phyloP scores from a whole-genome alignment of 2,113 vertebrate species.

The Myotis yumanensis region DNA sequence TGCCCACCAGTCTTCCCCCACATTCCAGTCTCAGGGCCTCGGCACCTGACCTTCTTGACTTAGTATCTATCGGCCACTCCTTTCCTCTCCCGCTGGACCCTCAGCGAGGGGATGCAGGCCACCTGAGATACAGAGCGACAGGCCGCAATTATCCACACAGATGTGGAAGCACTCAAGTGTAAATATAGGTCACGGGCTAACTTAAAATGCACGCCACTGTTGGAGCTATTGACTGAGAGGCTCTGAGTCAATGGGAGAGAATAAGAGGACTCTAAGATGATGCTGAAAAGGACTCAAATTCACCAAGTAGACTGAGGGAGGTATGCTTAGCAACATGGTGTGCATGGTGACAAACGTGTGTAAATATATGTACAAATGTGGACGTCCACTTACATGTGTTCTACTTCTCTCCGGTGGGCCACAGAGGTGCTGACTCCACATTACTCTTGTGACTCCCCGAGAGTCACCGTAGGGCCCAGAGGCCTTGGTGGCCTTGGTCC shows the following conservation, averaged over 20 bases:
- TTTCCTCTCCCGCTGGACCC: not conserved
- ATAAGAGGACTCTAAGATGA: not conserved
- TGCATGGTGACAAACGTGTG: not conserved
- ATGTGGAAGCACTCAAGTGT: not conserved
- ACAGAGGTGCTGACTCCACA: not conserved
- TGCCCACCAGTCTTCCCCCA: not conserved
- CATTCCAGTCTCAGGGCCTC: not conserved
- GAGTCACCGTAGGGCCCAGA: not conserved
- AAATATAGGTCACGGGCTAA: not conserved
- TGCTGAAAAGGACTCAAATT: not conserved
- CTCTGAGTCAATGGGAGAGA: not conserved
- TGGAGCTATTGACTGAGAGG: not conserved
- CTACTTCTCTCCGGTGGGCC: not conserved
- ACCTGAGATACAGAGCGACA: fast-evolving
- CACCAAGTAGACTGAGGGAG: not conserved
- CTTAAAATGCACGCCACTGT: not conserved
- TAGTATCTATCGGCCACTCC: no score
- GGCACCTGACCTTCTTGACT: not conserved
- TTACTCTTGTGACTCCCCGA: not conserved
- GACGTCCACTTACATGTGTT: not conserved
- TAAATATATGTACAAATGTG: not conserved
- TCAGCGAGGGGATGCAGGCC: not conserved
- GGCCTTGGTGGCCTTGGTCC: not conserved
- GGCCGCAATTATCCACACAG: not conserved
- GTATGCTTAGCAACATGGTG: not conserved